Evolutionary conservation across 2,888 invertebrate species (phyloP).

Genomic region (Eurytoma californica): DNA sequence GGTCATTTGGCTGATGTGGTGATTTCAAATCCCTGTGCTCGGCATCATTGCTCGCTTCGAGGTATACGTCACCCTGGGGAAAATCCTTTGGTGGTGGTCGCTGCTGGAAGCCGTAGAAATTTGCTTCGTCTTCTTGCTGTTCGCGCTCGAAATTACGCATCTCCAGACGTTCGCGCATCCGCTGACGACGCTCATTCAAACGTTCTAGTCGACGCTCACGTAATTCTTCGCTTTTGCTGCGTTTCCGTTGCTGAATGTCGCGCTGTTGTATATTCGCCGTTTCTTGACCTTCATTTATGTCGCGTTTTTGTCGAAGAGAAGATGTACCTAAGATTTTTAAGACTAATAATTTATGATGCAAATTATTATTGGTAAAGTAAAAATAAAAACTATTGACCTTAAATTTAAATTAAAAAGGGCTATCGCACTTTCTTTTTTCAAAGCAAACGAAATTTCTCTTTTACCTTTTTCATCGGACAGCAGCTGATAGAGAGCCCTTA

Average conservation of each 20-base stretch:
- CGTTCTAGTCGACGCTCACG: constrained; percentile 53
- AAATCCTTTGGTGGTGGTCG: constrained; percentile 59
- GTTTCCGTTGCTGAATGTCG: constrained; percentile 16
- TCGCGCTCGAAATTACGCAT: constrained; percentile 1
- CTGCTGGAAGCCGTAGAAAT: constrained; percentile 63
- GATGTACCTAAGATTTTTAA: constrained; percentile 3
- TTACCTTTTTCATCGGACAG: constrained; percentile 55
- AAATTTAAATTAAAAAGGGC: too few species aligned
- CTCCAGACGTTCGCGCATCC: constrained; percentile 22
- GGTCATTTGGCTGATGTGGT: too few species aligned
- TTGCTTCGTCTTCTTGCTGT: constrained; percentile 60
- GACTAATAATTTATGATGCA: neutral
- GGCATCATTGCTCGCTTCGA: constrained; percentile 48
- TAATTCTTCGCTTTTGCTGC: constrained; percentile 54
- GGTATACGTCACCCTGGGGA: constrained; percentile 62
- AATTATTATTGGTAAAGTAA: neutral
- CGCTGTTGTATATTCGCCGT: constrained; percentile 51
- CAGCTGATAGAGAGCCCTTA: constrained; percentile 57
- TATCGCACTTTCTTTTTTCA: too few species aligned
- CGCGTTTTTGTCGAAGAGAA: constrained; percentile 22
- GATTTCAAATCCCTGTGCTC: constrained; percentile 42
- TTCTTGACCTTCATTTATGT: constrained; percentile 57
- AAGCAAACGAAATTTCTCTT: constrained; percentile 1
- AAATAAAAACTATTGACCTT: neutral
- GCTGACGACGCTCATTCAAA: constrained; percentile 27